phyloP scores from a whole-genome alignment of 2,113 vertebrate species.

The Gallinago jamesoni region DNA sequence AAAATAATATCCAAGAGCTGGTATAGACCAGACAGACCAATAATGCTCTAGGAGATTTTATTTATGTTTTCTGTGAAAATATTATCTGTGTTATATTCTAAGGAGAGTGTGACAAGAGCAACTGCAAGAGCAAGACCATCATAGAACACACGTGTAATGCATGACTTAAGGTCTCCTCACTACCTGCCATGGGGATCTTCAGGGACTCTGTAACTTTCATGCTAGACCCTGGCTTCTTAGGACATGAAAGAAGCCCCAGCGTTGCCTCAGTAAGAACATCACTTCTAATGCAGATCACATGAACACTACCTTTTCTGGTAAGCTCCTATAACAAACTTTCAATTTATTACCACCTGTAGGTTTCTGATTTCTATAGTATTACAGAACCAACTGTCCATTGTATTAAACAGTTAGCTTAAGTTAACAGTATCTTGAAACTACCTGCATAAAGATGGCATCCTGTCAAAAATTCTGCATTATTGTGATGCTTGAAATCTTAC shows the following conservation, averaged over 20 bases:
- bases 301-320: not conserved
- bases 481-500: not conserved
- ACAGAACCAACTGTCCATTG: not conserved
- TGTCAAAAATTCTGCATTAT: not conserved
- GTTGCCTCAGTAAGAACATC: not conserved
- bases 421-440: not conserved
- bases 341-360: not conserved
- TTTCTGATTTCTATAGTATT: conserved; percentile 1
- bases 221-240: not conserved
- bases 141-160: not conserved
- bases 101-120: not conserved
- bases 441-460: not conserved
- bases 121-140: not conserved
- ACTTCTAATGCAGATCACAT: not conserved
- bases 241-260: not conserved
- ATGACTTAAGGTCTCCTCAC: not conserved
- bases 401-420: not conserved
- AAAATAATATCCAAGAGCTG: not conserved
- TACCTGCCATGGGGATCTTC: not conserved
- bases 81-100: not conserved
- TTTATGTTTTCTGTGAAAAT: not conserved
- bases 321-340: not conserved
- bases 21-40: not conserved
- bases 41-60: not conserved
- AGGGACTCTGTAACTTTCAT: not conserved